Evolutionary conservation across 2,113 vertebrate species (phyloP).

Genomic region (Vombatus ursinus): DNA sequence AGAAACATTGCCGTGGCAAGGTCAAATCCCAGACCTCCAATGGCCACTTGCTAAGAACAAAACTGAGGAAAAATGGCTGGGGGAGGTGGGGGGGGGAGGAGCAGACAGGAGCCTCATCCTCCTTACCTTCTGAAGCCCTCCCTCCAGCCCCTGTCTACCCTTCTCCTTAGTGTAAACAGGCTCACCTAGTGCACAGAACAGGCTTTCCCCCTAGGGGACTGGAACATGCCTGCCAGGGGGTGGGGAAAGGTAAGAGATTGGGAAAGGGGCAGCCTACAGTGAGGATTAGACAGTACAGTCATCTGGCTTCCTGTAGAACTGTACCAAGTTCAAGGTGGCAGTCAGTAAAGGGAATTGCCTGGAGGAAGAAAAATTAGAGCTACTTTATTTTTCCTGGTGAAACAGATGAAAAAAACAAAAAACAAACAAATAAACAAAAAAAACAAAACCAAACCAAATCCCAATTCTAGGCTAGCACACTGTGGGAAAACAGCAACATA

Average conservation of each 20-base stretch:
- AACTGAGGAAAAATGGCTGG: constrained; percentile 11
- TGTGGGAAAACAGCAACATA: constrained; percentile 53
- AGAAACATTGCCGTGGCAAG: constrained; percentile 19
- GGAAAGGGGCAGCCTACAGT: background rate
- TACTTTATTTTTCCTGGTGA: constrained; percentile 61
- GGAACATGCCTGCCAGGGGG: background rate
- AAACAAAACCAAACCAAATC: background rate
- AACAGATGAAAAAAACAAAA: constrained; percentile 44
- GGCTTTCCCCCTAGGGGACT: constrained; percentile 44
- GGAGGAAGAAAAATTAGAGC: constrained; percentile 65
- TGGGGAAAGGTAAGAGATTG: background rate
- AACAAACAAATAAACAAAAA: background rate
- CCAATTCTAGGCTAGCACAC: constrained; percentile 41
- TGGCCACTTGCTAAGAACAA: constrained; percentile 40
- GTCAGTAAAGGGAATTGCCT: constrained; percentile 45
- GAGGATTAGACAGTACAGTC: constrained; percentile 10
- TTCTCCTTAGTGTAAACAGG: constrained; percentile 74
- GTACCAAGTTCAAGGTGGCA: constrained; percentile 28
- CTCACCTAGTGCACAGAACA: constrained; percentile 55
- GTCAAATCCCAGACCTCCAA: background rate
- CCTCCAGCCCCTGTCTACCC: constrained; percentile 28
- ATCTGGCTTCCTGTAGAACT: constrained; percentile 43
- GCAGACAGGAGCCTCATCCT: background rate
- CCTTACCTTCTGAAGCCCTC: background rate
- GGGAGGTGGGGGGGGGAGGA: background rate